These are phyloP conservation scores for Condylura cristata DNA, from an alignment of 2,113 vertebrate genomes.

Conservation along the genomic window DNA sequence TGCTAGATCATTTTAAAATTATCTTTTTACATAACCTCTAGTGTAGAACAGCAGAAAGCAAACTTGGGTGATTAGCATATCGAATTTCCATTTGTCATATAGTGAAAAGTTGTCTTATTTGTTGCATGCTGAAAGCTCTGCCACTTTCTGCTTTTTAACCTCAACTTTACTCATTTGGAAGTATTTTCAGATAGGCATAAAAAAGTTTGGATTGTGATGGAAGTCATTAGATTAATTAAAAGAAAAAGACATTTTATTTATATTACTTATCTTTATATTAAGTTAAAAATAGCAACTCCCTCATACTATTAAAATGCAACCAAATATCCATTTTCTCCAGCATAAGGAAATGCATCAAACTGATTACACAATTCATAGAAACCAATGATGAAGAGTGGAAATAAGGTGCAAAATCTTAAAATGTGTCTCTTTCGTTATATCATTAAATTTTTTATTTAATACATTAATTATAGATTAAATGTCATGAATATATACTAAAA, in stretches of 20 bases:
- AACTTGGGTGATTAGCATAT: background rate
- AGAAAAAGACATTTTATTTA: background rate
- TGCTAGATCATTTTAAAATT: background rate
- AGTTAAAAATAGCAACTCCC: background rate
- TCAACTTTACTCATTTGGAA: background rate
- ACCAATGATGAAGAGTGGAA: background rate
- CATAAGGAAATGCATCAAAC: background rate
- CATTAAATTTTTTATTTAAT: background rate
- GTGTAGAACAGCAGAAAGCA: background rate
- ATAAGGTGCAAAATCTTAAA: background rate
- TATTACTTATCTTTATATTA: background rate
- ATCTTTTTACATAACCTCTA: background rate
- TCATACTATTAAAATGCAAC: background rate
- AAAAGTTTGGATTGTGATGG: background rate
- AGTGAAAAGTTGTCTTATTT: background rate
- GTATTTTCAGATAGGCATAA: background rate
- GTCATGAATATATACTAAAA: background rate
- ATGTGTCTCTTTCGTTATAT: background rate
- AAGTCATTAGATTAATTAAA: background rate
- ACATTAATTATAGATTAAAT: background rate
- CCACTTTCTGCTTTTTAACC: background rate
- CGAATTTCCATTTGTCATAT: conserved; percentile 2
- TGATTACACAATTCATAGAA: background rate
- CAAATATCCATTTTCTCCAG: background rate
- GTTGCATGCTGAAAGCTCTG: background rate